These are phyloP conservation scores for Ictidomys tridecemlineatus DNA, from an alignment of 2,113 vertebrate genomes.

Conservation along the genomic window DNA sequence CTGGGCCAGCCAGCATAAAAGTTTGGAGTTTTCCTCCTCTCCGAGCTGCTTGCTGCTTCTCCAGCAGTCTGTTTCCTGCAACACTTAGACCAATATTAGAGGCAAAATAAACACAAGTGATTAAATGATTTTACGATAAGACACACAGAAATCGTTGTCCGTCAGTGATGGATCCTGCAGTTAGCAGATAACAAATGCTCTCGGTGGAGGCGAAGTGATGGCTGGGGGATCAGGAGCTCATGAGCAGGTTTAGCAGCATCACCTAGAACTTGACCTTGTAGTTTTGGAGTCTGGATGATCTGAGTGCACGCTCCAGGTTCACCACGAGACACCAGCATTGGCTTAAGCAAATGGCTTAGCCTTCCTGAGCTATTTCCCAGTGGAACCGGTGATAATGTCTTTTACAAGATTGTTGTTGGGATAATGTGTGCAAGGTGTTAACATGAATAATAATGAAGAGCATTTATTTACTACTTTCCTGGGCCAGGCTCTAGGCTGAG, in stretches of 20 bases:
- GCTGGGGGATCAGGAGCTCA: not conserved
- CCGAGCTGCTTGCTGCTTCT: too few species aligned
- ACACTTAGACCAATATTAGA: not conserved
- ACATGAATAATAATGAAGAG: not conserved
- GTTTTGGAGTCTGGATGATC: not conserved
- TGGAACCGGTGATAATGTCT: not conserved
- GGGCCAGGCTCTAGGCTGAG: not conserved
- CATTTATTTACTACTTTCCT: not conserved
- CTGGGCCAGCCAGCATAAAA: too few species aligned
- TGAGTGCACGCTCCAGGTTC: not conserved
- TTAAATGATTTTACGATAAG: not conserved
- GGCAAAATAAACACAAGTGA: not conserved
- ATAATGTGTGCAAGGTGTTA: conserved; percentile 13
- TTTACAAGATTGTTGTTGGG: conserved; percentile 40
- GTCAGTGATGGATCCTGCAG: not conserved
- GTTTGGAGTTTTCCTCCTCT: too few species aligned
- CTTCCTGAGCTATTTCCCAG: not conserved
- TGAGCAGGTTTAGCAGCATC: not conserved
- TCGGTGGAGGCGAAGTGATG: not conserved
- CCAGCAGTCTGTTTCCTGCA: too few species aligned
- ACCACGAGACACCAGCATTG: not conserved
- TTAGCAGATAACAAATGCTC: not conserved
- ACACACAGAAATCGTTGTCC: not conserved
- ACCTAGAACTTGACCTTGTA: not conserved
- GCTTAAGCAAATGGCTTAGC: not conserved